A percentile compares a stretch with the other conserved stretches of the same genome.
Evolutionary conservation across 64 coral and sea anemone genomes (phyloP).

Genomic region (Dendronephthya gigantea): DNA sequence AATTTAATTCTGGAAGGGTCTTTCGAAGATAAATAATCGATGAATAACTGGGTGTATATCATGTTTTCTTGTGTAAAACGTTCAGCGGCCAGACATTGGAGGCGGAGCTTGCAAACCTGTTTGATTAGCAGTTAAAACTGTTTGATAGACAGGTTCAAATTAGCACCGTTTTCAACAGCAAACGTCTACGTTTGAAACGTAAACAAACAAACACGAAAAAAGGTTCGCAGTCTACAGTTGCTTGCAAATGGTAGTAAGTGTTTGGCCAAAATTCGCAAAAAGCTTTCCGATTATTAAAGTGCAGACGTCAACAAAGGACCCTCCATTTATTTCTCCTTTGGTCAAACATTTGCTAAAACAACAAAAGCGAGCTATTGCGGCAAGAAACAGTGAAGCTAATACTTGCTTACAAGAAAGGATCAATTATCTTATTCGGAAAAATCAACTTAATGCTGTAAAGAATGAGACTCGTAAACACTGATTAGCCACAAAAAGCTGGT

Average conservation of each 20-base stretch:
- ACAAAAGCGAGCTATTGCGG: neutral
- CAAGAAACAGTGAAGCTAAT: neutral
- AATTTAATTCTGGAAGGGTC: slow-evolving; percentile 33
- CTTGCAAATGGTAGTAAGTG: neutral
- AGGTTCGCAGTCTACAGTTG: neutral
- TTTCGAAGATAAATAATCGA: slow-evolving; percentile 35
- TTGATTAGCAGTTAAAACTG: neutral
- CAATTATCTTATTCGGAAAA: too few relatives aligned
- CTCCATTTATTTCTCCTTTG: slow-evolving; percentile 37
- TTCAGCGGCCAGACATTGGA: neutral
- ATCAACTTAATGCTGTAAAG: slow-evolving; percentile 26
- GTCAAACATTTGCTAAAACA: slow-evolving; percentile 40
- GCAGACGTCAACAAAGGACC: slow-evolving; percentile 20
- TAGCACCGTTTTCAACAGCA: neutral
- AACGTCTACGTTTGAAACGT: neutral
- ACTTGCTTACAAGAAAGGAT: too few relatives aligned
- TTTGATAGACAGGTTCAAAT: neutral
- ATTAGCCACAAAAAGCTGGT: slow-evolving; percentile 27
- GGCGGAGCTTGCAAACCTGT: neutral
- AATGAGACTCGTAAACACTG: slow-evolving; percentile 41
- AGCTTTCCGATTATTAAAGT: slow-evolving; percentile 27
- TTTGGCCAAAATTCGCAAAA: slow-evolving; percentile 23
- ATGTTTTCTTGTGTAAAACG: too few relatives aligned
- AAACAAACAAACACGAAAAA: neutral
- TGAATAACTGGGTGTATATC: too few relatives aligned